Evolutionary conservation across 2,113 vertebrate species (phyloP), one percentile per base, ranked within the genome.

Genomic region (Pterocles orientalis): DNA sequence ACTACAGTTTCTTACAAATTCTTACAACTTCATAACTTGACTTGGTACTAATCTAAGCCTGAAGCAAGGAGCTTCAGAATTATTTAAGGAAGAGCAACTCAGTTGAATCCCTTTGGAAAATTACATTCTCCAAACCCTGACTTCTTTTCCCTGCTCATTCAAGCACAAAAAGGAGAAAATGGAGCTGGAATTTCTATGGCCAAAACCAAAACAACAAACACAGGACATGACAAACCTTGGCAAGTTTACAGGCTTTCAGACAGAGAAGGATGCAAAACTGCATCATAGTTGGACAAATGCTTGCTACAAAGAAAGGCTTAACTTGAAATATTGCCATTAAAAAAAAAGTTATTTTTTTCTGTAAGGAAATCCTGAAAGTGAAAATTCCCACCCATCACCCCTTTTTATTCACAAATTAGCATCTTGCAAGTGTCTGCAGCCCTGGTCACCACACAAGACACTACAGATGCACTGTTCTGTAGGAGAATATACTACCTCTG

Each of bases 91-190:
- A 85, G 25, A 87, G 45, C 10, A 78, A 68, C 9, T 80, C 6
- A 1, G 45, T 39, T 31, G 48, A 88, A 53, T 13, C 48, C 33
- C 54, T 92, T 77, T 51, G 56, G 79, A 88, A 92, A 93, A 88
- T 53, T 57, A 64, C 31, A 19, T 60, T 86, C 50, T 78, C 65
- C 7, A 0, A 88, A 94, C 18, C 34, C 57, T 58, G 90, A 68
- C 73, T 96, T 93, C 45, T 89, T 88, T 76, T 79, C 76, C 77
- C 73, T 89, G 66, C 57, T 89, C 61, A 76, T 79, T 95, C 81
- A 85, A 87, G 83, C 77, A 88, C 25, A 77, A 69, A 87, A 87
- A 89, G 12, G 31, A 93, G 66, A 93, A 92, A 95, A 96, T 16
- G 28, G 36, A 36, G 20, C 50, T 85, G 43, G 57, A 82, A 86